These are phyloP conservation scores for Syrista parreyssii DNA, from an alignment of 2,888 invertebrate species.

Conservation along the genomic window DNA sequence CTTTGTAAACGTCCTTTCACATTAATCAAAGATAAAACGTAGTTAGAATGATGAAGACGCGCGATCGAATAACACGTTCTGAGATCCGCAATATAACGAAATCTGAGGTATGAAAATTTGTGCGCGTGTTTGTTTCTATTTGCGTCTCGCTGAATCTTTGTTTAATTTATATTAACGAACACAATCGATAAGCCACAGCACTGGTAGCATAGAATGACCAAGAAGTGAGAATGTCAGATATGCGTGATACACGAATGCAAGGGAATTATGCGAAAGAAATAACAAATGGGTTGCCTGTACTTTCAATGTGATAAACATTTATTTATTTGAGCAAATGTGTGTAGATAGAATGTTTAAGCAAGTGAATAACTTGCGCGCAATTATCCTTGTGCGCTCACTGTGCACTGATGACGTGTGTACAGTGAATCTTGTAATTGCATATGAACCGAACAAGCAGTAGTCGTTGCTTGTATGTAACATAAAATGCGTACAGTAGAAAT, in stretches of 20 bases:
- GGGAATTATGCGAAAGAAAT: not conserved
- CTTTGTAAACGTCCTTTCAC: not conserved
- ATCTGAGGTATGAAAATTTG: not conserved
- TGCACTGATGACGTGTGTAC: constrained; percentile 22
- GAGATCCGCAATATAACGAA: not conserved
- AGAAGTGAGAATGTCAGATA: not conserved
- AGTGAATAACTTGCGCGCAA: constrained; percentile 17
- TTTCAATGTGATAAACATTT: constrained; percentile 52
- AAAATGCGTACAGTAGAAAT: constrained; percentile 37
- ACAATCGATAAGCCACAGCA: not conserved
- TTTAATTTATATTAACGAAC: not conserved
- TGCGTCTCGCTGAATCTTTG: not conserved
- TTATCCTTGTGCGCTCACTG: constrained; percentile 17
- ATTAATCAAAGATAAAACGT: not conserved
- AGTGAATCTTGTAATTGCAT: constrained; percentile 1
- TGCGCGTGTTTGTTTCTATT: not conserved
- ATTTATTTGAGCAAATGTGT: constrained; percentile 58
- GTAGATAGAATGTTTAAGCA: constrained; percentile 31
- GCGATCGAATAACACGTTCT: not conserved
- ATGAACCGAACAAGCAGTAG: constrained; percentile 16
- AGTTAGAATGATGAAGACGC: not conserved
- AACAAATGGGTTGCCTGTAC: not conserved
- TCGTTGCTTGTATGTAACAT: constrained; percentile 27
- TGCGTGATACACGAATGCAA: not conserved
- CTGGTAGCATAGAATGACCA: not conserved